Evolutionary conservation across 2,797 vertebrate species (phyloP).

Genomic region (Phalanger gymnotis): DNA sequence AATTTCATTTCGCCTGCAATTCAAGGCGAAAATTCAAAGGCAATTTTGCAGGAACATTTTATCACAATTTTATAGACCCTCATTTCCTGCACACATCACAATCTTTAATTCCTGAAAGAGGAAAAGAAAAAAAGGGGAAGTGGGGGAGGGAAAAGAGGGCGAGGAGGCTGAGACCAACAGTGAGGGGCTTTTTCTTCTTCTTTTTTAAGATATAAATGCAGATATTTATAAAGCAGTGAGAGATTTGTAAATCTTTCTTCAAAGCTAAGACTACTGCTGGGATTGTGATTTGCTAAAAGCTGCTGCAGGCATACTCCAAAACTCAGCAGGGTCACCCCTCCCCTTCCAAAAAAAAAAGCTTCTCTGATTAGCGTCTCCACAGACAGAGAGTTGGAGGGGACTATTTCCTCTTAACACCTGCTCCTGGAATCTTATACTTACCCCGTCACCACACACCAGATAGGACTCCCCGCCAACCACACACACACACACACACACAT

Average conservation of each 20-base stretch:
- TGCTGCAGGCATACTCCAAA: constrained; percentile 82
- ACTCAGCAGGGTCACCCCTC: constrained; percentile 80
- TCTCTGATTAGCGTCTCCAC: constrained; percentile 78
- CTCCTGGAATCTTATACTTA: constrained; percentile 49
- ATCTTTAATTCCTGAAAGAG: constrained; percentile 83
- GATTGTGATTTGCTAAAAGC: constrained; percentile 84
- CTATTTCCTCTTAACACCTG: constrained; percentile 68
- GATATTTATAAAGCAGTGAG: constrained; percentile 83
- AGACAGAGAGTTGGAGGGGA: constrained; percentile 74
- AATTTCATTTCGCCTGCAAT: constrained; percentile 86
- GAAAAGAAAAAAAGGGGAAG: constrained; percentile 73
- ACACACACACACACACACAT: background rate
- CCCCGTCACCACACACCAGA: background rate
- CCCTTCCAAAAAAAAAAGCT: constrained; percentile 71
- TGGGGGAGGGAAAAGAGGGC: constrained; percentile 53
- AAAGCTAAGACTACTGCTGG: constrained; percentile 81
- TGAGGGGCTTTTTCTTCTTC: constrained; percentile 79
- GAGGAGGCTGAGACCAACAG: constrained; percentile 73
- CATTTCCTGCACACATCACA: constrained; percentile 83
- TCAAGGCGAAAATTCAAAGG: constrained; percentile 86
- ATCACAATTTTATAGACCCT: constrained; percentile 84
- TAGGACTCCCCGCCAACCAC: background rate
- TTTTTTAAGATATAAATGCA: constrained; percentile 84
- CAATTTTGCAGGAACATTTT: constrained; percentile 84
- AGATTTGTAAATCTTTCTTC: constrained; percentile 83